Evolutionary conservation across 2,888 invertebrate species (phyloP).

Genomic region (Eugnorisma glareosa): DNA sequence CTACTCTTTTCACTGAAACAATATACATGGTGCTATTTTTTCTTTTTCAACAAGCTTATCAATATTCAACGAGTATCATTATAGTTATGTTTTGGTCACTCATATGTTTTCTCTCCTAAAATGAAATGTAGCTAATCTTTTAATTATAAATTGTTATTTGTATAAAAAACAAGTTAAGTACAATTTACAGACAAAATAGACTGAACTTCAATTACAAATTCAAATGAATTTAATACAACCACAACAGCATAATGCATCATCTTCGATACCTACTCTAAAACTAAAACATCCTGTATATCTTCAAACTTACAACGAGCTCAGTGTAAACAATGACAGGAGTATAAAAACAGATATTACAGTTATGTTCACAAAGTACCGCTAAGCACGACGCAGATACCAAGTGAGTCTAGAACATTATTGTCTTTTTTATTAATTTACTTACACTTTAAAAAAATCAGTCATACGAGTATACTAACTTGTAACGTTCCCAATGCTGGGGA

Average conservation of each 20-base stretch:
- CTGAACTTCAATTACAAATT: neutral
- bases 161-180: neutral
- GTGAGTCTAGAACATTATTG: slow-evolving; percentile 21
- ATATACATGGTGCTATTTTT: slow-evolving; percentile 21
- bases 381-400: neutral
- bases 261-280: neutral
- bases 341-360: slow-evolving; percentile 18
- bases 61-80: too few relatives aligned
- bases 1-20: slow-evolving; percentile 1
- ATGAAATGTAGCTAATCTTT: neutral
- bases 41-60: neutral
- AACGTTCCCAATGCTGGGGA: neutral
- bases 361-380: neutral
- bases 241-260: neutral
- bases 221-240: too few relatives aligned
- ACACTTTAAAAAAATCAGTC: neutral
- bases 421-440: neutral
- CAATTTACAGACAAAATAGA: neutral
- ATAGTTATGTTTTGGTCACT: too few relatives aligned
- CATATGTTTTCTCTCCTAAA: neutral
- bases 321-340: slow-evolving; percentile 29
- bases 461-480: neutral
- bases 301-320: neutral
- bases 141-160: neutral
- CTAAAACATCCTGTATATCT: neutral